phyloP scores from a whole-genome alignment of 2,797 vertebrate genomes.

The Apogon talboti region DNA sequence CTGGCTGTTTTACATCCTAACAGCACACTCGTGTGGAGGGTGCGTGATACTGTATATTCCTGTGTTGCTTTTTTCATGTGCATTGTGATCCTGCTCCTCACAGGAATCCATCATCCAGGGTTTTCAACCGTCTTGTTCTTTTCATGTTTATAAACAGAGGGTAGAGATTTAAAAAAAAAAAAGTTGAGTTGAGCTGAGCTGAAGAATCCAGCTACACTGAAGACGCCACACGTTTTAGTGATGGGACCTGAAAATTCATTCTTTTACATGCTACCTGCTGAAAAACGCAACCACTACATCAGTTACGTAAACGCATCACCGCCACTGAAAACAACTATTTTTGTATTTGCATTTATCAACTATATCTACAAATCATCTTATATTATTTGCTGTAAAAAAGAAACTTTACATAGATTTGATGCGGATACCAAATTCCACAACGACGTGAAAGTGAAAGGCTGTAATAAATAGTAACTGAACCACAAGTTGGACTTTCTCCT shows the following conservation, averaged over 20 bases:
- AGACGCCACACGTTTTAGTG: conserved; percentile 46
- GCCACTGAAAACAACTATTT: not conserved
- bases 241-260: not conserved
- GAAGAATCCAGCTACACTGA: conserved; percentile 49
- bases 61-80: not conserved
- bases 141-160: conserved; percentile 88
- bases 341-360: too few species aligned
- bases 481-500: not conserved
- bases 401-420: too few species aligned
- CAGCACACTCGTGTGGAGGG: conserved; percentile 47
- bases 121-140: conserved; percentile 84
- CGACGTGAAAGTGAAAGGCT: not conserved
- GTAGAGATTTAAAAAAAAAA: conserved; percentile 62
- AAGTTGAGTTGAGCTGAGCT: conserved; percentile 42
- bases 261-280: conserved; percentile 2
- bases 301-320: not conserved
- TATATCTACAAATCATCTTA: too few species aligned
- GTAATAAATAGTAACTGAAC: not conserved
- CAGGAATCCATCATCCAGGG: conserved; percentile 63
- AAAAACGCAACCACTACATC: not conserved
- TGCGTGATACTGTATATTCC: not conserved
- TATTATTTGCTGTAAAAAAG: not conserved
- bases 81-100: conserved; percentile 27
- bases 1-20: not conserved
- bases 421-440: not conserved